Evolutionary conservation across 2,113 vertebrate species (phyloP).

Genomic region (Saimiri boliviensis): DNA sequence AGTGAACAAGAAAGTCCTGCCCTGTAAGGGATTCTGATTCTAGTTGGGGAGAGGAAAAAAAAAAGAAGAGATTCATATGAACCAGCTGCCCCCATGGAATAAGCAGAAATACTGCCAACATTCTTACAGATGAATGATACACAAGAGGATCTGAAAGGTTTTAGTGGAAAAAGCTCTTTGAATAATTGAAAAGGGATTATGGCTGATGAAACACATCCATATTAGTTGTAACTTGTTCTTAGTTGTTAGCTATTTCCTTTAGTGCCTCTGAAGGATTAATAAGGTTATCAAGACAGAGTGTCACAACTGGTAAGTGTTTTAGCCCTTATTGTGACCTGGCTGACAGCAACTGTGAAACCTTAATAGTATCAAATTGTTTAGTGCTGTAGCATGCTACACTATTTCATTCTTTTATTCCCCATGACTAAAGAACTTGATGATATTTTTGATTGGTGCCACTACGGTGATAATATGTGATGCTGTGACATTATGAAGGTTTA

Average conservation of each 20-base stretch:
- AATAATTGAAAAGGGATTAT: conserved; percentile 37
- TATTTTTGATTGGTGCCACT: background rate
- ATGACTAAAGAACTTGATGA: background rate
- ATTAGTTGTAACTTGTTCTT: conserved; percentile 14
- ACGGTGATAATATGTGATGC: conserved; percentile 31
- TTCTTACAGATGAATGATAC: conserved; percentile 1
- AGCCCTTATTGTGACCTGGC: background rate
- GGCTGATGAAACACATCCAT: background rate
- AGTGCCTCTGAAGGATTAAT: conserved; percentile 37
- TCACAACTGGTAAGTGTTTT: background rate
- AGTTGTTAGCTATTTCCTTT: conserved; percentile 39
- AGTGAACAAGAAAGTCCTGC: background rate
- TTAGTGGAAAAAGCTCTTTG: background rate
- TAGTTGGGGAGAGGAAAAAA: background rate
- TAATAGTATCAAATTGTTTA: background rate
- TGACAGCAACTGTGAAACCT: background rate
- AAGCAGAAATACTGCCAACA: background rate
- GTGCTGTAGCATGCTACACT: rapidly evolving
- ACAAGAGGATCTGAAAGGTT: conserved; percentile 31
- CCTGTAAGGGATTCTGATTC: background rate
- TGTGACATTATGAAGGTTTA: background rate
- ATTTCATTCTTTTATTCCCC: conserved; percentile 12
- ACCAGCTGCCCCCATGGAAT: background rate
- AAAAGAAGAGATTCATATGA: background rate
- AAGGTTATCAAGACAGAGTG: background rate